Percentiles rank a stretch among this genome's conserved stretches.
Conservation (phyloP, 2,113 vertebrate genomes). For the Rhabdomys dilectus region DNA sequence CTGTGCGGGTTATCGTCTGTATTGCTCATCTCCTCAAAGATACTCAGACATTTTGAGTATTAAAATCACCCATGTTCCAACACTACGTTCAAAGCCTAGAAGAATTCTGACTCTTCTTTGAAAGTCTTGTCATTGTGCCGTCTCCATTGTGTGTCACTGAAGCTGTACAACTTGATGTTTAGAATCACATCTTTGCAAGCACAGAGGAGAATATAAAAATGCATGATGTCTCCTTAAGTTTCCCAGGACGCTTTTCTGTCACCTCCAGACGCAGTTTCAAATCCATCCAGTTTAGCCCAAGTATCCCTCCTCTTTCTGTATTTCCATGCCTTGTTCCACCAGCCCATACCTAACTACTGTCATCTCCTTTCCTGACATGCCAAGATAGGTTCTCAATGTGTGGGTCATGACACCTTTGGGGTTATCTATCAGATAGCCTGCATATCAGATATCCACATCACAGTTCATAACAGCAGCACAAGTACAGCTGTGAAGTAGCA, state of each 20-base stretch:
- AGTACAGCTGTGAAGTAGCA: background rate
- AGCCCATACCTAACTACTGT: background rate
- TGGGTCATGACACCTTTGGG: background rate
- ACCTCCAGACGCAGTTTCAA: background rate
- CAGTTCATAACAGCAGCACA: background rate
- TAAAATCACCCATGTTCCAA: background rate
- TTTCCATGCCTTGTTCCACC: background rate
- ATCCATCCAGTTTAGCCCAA: background rate
- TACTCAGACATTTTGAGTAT: background rate
- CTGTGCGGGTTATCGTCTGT: background rate
- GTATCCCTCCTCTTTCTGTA: background rate
- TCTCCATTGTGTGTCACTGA: background rate
- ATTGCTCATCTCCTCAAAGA: background rate
- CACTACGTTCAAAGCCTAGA: background rate
- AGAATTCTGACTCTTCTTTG: background rate
- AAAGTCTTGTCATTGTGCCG: background rate
- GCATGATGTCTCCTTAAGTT: background rate
- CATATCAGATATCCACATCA: background rate
- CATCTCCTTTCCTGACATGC: background rate
- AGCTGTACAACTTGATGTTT: background rate
- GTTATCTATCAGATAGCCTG: background rate
- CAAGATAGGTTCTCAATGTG: background rate
- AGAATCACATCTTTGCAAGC: background rate
- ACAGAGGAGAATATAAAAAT: constrained; percentile 30
- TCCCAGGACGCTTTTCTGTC: background rate